Percentiles rank a stretch among this genome's conserved stretches.
These are phyloP conservation scores for Heliangelus exortis DNA, from an alignment of 2,797 vertebrate species.

Conservation along the genomic window DNA sequence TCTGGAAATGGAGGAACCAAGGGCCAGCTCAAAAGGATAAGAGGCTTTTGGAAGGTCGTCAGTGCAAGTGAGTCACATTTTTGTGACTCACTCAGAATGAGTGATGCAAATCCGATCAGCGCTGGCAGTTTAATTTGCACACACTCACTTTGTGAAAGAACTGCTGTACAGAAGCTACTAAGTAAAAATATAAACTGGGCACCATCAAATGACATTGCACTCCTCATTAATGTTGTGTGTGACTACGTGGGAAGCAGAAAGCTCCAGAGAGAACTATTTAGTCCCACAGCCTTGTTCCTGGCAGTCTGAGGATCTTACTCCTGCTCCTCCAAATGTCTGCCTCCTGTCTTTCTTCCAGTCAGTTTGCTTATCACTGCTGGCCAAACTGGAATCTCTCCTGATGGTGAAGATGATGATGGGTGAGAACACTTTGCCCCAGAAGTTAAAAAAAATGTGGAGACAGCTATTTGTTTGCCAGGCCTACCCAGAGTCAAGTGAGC, in stretches of 20 bases:
- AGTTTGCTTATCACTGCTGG: neutral
- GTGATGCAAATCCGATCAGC: neutral
- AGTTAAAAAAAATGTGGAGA: neutral
- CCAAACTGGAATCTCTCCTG: neutral
- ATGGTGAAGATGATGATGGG: neutral
- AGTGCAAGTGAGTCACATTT: slow-evolving; percentile 56
- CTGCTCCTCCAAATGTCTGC: neutral
- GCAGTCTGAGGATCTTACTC: neutral
- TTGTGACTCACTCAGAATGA: slow-evolving; percentile 26
- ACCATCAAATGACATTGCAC: neutral
- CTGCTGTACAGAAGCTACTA: neutral
- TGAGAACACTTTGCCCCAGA: neutral
- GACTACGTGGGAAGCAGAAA: neutral
- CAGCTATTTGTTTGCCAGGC: neutral
- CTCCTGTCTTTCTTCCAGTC: neutral
- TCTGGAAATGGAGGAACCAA: neutral
- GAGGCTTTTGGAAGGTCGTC: slow-evolving; percentile 52
- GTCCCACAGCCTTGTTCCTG: neutral
- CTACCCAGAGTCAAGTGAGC: neutral
- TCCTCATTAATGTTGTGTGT: neutral
- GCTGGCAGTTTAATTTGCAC: neutral
- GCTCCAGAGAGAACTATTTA: neutral
- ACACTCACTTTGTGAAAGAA: neutral
- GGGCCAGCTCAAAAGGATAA: slow-evolving; percentile 17
- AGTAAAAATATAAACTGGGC: neutral